Percentiles rank a stretch among this genome's conserved stretches.
Conservation (phyloP, 2,113 vertebrate genomes). For the Turdus rufiventris region DNA sequence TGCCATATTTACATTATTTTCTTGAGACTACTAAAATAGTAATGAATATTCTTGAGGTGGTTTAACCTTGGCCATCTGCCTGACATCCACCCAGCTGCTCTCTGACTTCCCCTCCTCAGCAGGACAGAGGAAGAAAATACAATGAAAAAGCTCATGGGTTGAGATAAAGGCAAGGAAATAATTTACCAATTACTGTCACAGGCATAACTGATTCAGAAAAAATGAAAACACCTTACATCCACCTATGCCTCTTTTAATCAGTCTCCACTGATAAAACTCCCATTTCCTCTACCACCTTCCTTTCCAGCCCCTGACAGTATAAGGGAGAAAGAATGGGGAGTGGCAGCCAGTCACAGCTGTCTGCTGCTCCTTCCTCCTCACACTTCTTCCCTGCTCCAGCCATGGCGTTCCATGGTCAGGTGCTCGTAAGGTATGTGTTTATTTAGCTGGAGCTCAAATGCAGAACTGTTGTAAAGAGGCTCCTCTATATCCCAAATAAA, state of each 20-base stretch:
- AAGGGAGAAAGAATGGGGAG: neutral
- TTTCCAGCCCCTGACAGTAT: neutral
- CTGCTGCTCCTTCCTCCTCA: neutral
- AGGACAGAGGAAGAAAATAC: neutral
- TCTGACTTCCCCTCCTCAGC: neutral
- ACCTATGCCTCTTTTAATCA: neutral
- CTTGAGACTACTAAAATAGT: neutral
- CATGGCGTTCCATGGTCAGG: neutral
- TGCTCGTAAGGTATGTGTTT: neutral
- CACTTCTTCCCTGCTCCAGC: neutral
- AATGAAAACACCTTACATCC: neutral
- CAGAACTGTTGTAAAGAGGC: neutral
- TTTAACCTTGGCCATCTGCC: neutral
- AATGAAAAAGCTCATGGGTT: rapidly evolving
- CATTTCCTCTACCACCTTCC: neutral
- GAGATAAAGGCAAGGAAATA: neutral
- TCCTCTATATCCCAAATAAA: neutral
- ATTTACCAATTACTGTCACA: neutral
- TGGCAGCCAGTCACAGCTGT: neutral
- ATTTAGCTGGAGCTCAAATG: neutral
- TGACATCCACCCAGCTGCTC: neutral
- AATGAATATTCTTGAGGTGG: neutral
- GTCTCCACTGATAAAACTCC: neutral
- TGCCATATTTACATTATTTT: neutral
- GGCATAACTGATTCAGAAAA: neutral